Evolutionary conservation across 2,888 invertebrate genomes (phyloP).

Genomic region (Nezara viridula): DNA sequence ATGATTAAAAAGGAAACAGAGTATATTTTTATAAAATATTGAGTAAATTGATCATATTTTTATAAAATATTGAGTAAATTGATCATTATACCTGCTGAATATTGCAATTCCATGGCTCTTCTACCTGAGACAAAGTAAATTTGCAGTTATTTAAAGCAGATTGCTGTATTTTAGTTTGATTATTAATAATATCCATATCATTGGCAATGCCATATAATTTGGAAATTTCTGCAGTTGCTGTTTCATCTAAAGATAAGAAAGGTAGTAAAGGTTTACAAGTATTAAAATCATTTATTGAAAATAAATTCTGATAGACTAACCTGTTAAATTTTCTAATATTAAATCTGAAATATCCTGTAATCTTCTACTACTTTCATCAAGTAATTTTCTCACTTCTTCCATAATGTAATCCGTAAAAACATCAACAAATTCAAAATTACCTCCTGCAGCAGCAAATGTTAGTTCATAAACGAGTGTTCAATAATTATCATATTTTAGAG

Average conservation of each 20-base stretch:
- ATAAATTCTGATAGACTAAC: not conserved
- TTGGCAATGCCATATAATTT: constrained; percentile 31
- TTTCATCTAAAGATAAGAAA: not conserved
- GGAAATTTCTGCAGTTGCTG: not conserved
- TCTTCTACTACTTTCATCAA: constrained; percentile 35
- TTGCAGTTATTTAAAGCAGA: constrained; percentile 38
- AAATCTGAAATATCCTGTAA: constrained; percentile 43
- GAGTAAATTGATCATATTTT: too few relatives aligned
- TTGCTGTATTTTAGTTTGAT: constrained; percentile 36
- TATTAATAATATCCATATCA: constrained; percentile 24
- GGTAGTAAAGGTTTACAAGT: not conserved
- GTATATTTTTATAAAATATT: too few relatives aligned
- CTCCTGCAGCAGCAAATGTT: not conserved
- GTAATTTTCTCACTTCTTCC: constrained; percentile 37
- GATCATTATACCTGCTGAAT: constrained; percentile 12
- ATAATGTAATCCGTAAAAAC: not conserved
- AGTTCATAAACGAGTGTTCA: not conserved
- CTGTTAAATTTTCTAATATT: not conserved
- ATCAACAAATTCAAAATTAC: not conserved
- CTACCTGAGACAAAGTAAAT: constrained; percentile 10
- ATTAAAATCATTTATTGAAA: not conserved
- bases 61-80: too few relatives aligned
- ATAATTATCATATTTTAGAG: not conserved
- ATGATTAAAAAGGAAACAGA: too few relatives aligned
- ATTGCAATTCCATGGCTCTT: constrained; percentile 40